Evolutionary conservation across 2,113 vertebrate genomes (phyloP).

Genomic region (Athene noctua): DNA sequence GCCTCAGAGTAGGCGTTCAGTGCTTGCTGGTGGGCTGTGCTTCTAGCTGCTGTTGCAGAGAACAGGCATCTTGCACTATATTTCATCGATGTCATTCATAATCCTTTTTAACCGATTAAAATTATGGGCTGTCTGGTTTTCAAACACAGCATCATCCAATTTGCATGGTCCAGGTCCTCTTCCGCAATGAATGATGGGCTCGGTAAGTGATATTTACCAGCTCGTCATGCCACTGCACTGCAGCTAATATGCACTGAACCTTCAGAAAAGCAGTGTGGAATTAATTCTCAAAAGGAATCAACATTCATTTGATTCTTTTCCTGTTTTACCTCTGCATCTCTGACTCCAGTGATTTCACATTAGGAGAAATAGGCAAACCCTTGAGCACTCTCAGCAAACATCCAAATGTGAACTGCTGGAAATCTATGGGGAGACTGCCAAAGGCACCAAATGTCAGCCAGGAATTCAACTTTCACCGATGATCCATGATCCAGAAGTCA

Average conservation of each 20-base stretch:
- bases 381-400: slow-evolving; percentile 12
- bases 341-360: slow-evolving; percentile 35
- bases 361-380: slow-evolving; percentile 8
- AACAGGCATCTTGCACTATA: slow-evolving; percentile 19
- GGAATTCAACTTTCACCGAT: slow-evolving; percentile 2
- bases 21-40: neutral
- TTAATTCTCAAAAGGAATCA: slow-evolving; percentile 50
- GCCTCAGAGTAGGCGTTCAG: neutral
- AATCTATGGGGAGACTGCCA: neutral
- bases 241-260: slow-evolving; percentile 22
- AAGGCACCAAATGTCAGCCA: neutral
- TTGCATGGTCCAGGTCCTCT: slow-evolving; percentile 54
- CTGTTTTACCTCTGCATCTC: slow-evolving; percentile 28
- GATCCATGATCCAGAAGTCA: neutral
- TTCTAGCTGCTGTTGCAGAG: neutral
- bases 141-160: slow-evolving; percentile 57
- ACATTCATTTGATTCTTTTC: slow-evolving; percentile 35
- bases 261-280: slow-evolving; percentile 18
- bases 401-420: neutral
- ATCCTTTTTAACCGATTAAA: slow-evolving; percentile 51
- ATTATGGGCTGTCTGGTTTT: slow-evolving; percentile 55
- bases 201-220: slow-evolving; percentile 33
- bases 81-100: slow-evolving; percentile 46
- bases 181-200: slow-evolving; percentile 38
- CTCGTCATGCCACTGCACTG: slow-evolving; percentile 33